These are phyloP conservation scores for Steatocranus sp. DNA, from an alignment of 2,797 vertebrate species.

Conservation along the genomic window DNA sequence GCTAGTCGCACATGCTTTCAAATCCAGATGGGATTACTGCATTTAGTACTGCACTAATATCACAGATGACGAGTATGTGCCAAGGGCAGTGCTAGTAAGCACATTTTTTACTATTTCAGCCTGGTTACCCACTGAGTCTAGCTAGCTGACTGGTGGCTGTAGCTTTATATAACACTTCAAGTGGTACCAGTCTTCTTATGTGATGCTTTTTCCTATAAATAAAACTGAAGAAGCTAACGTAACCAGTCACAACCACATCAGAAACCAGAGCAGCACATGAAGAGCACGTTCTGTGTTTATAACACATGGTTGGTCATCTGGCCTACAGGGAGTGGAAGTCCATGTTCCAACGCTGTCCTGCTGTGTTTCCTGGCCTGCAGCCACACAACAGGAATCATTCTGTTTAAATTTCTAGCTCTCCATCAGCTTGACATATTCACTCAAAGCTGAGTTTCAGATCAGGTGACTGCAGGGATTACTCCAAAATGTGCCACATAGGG, in stretches of 20 bases:
- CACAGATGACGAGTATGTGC: not conserved
- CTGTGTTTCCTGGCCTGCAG: constrained; percentile 26
- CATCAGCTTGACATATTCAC: not conserved
- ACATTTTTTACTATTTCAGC: not conserved
- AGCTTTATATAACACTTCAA: not conserved
- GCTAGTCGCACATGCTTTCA: not conserved
- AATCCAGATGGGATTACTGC: not conserved
- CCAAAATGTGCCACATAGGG: not conserved
- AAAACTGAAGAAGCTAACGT: not conserved
- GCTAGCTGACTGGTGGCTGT: not conserved
- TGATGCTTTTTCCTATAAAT: not conserved
- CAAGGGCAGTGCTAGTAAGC: not conserved
- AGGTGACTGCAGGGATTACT: constrained; percentile 10
- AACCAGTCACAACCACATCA: not conserved
- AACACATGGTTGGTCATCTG: not conserved
- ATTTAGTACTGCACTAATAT: not conserved
- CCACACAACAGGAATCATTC: constrained; percentile 19
- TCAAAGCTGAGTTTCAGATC: constrained; percentile 1
- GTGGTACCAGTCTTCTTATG: not conserved
- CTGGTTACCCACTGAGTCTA: not conserved
- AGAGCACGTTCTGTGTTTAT: not conserved
- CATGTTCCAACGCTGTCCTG: constrained; percentile 41
- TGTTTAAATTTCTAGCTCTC: constrained; percentile 19
- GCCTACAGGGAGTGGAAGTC: constrained; percentile 28
- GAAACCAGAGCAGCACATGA: not conserved